Evolutionary conservation across 2,888 invertebrate genomes (phyloP), one percentile per base, ranked within the genome.

Genomic region (Thera obeliscata): DNA sequence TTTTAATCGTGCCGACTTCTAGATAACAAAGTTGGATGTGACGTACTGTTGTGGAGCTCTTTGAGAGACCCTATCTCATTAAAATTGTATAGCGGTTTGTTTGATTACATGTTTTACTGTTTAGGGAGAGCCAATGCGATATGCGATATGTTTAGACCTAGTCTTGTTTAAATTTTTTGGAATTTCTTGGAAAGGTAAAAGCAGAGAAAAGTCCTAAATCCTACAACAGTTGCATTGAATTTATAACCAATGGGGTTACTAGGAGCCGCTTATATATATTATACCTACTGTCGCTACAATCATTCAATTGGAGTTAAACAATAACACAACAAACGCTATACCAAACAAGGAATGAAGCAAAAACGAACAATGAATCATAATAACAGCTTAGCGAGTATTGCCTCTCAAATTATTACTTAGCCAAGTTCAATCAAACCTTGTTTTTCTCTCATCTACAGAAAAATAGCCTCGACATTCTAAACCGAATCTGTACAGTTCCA

Each of bases 21-120:
- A 49, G 41, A 65, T 62, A 33, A 68, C 61, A 58, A 61, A 58
- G 55, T 60, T 55, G 60, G 43, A 7, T 50, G 22, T 56, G 65
- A 65, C 62, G 62, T 36, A 12, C 33, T 49, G 56, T 69, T 62
- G 62, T 65, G 58, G 1, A 49, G 64, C 38, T 48, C 41, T 61
- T 69, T 69, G 61, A 36, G 50, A 56, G 61, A 65, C 65, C 56
- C 50, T 69, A 69, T 69, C 65, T 69, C 50, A 65, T 7, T 41
- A 41, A 7, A 41, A 69, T 48, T 65, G 36, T 56, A 54, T 55
- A 6, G 52, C 8, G 63, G 55, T 41, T 66, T 49, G 48, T 61
- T 46, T 58, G 11, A 54, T 58, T 55, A 22, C 22, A 49, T 41
- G 41, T 3, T 49, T 61, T 64, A 49, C 7, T 35, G 9, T 1